Evolutionary conservation across 2,888 invertebrate genomes (phyloP).

Genomic region (Acleris emargana): DNA sequence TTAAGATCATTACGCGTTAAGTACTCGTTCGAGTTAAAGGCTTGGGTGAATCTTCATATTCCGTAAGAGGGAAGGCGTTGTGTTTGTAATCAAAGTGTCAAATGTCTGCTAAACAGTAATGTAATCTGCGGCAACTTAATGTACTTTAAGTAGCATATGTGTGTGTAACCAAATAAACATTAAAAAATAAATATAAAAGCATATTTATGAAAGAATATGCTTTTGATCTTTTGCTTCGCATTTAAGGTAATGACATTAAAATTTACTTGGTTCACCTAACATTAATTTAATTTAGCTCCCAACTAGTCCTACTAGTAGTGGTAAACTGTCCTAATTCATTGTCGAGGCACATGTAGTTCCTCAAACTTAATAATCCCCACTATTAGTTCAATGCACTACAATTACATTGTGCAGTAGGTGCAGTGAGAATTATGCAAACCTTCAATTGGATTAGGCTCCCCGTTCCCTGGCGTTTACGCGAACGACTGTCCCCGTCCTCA

Average conservation of each 20-base stretch:
- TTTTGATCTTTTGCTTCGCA: too few species aligned
- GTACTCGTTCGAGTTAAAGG: background rate
- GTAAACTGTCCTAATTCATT: conserved; percentile 6
- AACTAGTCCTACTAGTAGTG: background rate
- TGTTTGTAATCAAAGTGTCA: too few species aligned
- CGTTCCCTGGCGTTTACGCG: conserved; percentile 57
- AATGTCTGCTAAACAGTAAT: too few species aligned
- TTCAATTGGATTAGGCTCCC: conserved; percentile 70
- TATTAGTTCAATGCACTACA: conserved; percentile 51
- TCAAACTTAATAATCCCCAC: conserved; percentile 35
- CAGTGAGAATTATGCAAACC: conserved; percentile 69
- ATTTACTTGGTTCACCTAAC: background rate
- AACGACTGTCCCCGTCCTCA: conserved; percentile 7
- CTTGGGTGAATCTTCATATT: too few species aligned
- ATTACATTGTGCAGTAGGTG: conserved; percentile 45
- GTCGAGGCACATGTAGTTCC: conserved; percentile 14
- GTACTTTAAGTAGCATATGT: too few species aligned
- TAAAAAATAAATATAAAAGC: too few species aligned
- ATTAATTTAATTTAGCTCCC: too few species aligned
- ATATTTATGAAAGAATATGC: too few species aligned
- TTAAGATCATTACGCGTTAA: background rate
- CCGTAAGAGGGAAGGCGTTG: too few species aligned
- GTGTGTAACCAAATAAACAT: too few species aligned
- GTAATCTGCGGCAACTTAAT: too few species aligned
- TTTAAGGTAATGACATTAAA: too few species aligned